Base-by-base conservation (phyloP, 2,797 vertebrate genomes). In the Myiothlypis chrysogaster region DNA sequence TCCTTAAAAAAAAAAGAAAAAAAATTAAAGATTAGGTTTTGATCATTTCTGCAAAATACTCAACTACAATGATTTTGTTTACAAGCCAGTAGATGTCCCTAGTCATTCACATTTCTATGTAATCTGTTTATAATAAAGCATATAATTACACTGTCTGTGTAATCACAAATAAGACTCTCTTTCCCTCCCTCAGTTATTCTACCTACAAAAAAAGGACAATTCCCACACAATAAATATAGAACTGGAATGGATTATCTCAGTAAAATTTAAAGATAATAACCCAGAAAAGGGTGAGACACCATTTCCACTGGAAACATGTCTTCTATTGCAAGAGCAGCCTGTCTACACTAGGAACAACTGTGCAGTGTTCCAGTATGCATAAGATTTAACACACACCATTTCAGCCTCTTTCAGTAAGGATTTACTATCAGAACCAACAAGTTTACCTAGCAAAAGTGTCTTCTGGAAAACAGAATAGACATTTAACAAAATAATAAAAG, bases 1-100 rank as follows among this genome's bases (percentile, higher is more conserved):
- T 97, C 98, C 99, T 95, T 83, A 3, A 46, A 46, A 72, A 95
- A 95, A 93, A 97, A 80, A 25, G 76, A 72, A 94, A 70, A 78
- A 76, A 96, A 25, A 22, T 39, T 59, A 8, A 44, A 78, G 76
- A 93, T 96, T 66, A 96, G 75, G 37, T 87, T 97, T 79, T 85
- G 50, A 80, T 76, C 84, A 83, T 49, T 88, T 86, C 32, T 83
- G 60, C 3, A 9, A 93, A 96, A 57, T 43, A 63, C 56, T 94
- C 85, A 63, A 27, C 77, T 69, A 63, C 53, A 47, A 56, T 28
- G 56, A 18, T 25, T 85, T 92, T 91, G 52, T 94, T 97, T 81
- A 76, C 79, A 95, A 95, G 46, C 94, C 91, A 94, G 43, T 34
- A 94, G 39, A 92, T 20, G 25, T 80, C 71, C 37, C 68, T 27